Evolutionary conservation across 2,888 invertebrate genomes (phyloP).

Genomic region (Agrilus cyanescens): DNA sequence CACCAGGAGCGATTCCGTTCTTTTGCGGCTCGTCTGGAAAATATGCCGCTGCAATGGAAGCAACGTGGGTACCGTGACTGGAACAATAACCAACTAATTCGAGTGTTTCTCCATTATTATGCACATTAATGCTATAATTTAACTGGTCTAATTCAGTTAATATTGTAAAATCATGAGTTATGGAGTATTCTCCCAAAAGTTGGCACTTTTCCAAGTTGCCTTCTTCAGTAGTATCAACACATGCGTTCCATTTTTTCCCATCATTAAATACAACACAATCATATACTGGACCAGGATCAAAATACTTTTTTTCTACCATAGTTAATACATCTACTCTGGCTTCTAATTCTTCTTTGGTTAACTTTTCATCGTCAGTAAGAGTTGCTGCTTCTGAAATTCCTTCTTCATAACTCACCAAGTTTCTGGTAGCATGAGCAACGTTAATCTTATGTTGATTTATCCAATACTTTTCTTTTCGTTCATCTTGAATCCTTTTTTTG

Average conservation of each 20-base stretch:
- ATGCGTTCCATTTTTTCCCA: slow-evolving; percentile 81
- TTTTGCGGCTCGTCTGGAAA: slow-evolving; percentile 76
- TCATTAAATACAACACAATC: slow-evolving; percentile 92
- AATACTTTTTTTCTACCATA: slow-evolving; percentile 75
- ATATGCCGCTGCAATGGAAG: slow-evolving; percentile 87
- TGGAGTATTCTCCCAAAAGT: slow-evolving; percentile 69
- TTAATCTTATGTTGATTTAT: slow-evolving; percentile 70
- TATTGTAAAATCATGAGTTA: slow-evolving; percentile 64
- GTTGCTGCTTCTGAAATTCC: slow-evolving; percentile 7
- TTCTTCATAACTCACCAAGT: slow-evolving; percentile 63
- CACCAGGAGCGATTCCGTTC: slow-evolving; percentile 94
- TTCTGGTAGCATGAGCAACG: slow-evolving; percentile 64
- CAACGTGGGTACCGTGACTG: slow-evolving; percentile 95
- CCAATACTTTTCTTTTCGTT: slow-evolving; percentile 71
- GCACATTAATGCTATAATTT: slow-evolving; percentile 84
- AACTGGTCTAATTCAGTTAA: slow-evolving; percentile 70
- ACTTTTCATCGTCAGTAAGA: slow-evolving; percentile 55
- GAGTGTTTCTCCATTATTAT: slow-evolving; percentile 77
- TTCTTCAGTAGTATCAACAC: slow-evolving; percentile 69
- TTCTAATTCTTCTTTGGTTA: slow-evolving; percentile 81
- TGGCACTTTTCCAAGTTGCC: slow-evolving; percentile 72
- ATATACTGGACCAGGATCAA: slow-evolving; percentile 77
- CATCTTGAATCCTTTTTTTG: slow-evolving; percentile 63
- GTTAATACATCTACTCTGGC: slow-evolving; percentile 73
- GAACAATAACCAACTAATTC: slow-evolving; percentile 93